Base-by-base conservation (phyloP, 2,888 invertebrate species). In the Agonum fuliginosum region DNA sequence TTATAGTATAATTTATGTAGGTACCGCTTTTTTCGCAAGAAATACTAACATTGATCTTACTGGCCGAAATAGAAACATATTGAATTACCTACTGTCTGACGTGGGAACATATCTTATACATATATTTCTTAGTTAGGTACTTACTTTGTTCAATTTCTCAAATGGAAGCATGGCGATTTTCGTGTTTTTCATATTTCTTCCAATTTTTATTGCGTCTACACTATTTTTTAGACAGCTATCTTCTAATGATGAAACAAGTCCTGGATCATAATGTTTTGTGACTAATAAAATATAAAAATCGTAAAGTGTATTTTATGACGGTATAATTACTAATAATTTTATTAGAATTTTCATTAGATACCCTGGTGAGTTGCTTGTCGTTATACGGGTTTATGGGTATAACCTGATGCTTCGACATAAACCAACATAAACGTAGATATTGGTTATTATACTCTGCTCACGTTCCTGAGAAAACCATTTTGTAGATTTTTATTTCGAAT, bases 261-360 rank as follows among this genome's bases (percentile, higher is more conserved):
- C 24, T n/a, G 24, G 14, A 46, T 46, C 54, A 72, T 51, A 72
- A 72, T 51, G 54, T 72, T 54, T 54, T 20, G 51, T 72, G 72
- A 24, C 72, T 34, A 72, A 58, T 72, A 72, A 72, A 72, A 72
- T 58, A 72, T 58, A 58, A 72, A 72, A 72, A 72, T 72, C 72
- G 27, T 72, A 72, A 72, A 72, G 30, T 72, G 24, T 58, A 46
- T 41, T 72, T 72, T 72, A 54, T 34, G 34, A 20, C 54, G 0
- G 58, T 72, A 72, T 72, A 72, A 72, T 72, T 58, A 72, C 54
- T 72, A 30, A 72, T 72, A 72, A 70, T 72, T 71, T 48, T 71
- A 71, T 71, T 48, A 71, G 67, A 67, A 67, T 41, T 70, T 70
- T 70, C 70, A 70, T 70, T 70, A 70, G 70, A 70, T 46, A 46